These are phyloP conservation scores for Temnothorax curvispinosus DNA, from an alignment of 1,140 invertebrate species.

Conservation along the genomic window DNA sequence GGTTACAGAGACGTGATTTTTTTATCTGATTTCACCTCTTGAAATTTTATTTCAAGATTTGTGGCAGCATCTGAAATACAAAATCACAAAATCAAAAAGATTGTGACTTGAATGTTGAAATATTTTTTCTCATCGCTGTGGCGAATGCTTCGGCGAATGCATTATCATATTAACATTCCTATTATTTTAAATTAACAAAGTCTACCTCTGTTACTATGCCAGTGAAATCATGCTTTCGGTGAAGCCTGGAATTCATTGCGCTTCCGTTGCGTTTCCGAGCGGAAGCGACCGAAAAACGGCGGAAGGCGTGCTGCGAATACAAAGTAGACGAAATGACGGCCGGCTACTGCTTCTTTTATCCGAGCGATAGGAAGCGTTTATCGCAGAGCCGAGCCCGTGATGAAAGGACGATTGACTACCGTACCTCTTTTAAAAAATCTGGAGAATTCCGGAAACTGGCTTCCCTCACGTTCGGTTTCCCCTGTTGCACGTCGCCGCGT, in stretches of 20 bases:
- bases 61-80: background rate
- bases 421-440: constrained; percentile 9
- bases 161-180: background rate
- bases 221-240: background rate
- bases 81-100: background rate
- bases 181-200: background rate
- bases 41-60: background rate
- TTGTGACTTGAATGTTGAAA: background rate
- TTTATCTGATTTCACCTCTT: background rate
- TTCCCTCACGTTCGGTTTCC: background rate
- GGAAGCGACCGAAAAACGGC: constrained; percentile 48
- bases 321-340: constrained; percentile 5
- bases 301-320: constrained; percentile 1
- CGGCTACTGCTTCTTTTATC: constrained; percentile 13
- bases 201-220: background rate
- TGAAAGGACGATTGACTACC: background rate
- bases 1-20: background rate
- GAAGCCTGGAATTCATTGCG: constrained; percentile 1
- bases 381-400: background rate
- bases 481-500: background rate
- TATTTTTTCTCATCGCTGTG: background rate
- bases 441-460: background rate
- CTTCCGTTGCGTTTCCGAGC: constrained; percentile 25
- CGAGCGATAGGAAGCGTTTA: constrained; percentile 45
- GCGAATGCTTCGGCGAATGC: too few relatives aligned